Evolutionary conservation across 2,888 invertebrate genomes (phyloP), one percentile per base, ranked within the genome.

Genomic region (Homarus gammarus): DNA sequence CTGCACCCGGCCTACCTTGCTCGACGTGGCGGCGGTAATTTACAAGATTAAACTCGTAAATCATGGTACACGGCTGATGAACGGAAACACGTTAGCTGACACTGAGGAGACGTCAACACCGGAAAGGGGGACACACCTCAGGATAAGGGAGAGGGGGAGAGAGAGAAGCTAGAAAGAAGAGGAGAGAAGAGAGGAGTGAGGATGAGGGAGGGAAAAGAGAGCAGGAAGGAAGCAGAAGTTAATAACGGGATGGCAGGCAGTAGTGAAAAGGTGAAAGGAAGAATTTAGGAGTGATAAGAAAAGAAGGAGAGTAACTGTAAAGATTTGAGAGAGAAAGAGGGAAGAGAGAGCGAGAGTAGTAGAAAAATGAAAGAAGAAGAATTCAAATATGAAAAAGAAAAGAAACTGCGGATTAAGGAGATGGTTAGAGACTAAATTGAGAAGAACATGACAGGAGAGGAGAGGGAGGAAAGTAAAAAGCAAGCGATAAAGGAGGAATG

Each of bases 11-110:
- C 68, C 33, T 68, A 31, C 68, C n/a, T 27, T 68, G 31, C 33
- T 68, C 0, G 12, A n/a, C 12, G 33, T 33, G 68, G n/a, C n/a
- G n/a, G 6, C 0, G 72, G 72, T 36, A 72, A 72, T 72, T 31
- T 36, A 36, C 72, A 33, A 72, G 72, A 72, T 72, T 72, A 36
- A 72, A 72, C 18, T 36, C 72, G 36, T 72, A 72, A 36, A 38
- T 72, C 72, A 72, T 72, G 18, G 12, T 12, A 33, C 72, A 22
- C 36, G 33, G 18, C 8, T 36, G 72, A 72, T 72, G 72, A 31
- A 72, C 36, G 36, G 72, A 31, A 72, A 72, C 72, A 12, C 36
- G 72, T 27, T 0, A 33, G 72, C 36, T 33, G 72, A 18, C n/a
- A 33, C 1, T 1, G 12, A 15, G 2, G 56, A 56, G 22, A 3